phyloP scores from a whole-genome alignment of 2,797 vertebrate species.

The Zenarchopterus dispar region DNA sequence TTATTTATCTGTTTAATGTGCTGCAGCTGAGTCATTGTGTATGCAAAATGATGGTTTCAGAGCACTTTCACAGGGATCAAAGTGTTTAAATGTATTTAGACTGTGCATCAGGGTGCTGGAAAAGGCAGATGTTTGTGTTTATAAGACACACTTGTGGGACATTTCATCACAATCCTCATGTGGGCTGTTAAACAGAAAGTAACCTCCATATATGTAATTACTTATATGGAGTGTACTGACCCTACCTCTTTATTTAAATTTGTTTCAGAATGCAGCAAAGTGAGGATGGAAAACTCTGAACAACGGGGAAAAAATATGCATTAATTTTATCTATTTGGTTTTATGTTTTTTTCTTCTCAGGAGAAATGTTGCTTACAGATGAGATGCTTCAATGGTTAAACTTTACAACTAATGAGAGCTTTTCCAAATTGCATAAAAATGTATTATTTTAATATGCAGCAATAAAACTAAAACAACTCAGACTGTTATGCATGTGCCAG shows the following conservation, averaged over 20 bases:
- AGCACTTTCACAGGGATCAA: slow-evolving; percentile 1
- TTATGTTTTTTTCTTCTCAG: neutral
- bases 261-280: neutral
- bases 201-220: no score
- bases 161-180: no score
- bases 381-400: no score
- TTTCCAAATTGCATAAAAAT: neutral
- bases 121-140: neutral
- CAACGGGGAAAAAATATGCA: neutral
- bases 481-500: slow-evolving; percentile 19
- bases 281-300: neutral
- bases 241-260: neutral
- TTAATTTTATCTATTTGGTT: neutral
- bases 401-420: no score
- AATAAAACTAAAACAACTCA: slow-evolving; percentile 2
- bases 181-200: no score
- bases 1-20: neutral
- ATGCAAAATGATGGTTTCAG: neutral
- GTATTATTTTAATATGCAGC: slow-evolving; percentile 6
- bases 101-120: neutral
- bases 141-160: no score
- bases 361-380: no score
- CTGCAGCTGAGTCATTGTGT: neutral
- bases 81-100: neutral
- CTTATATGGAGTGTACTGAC: neutral